Conservation (phyloP, 2,113 vertebrate genomes). For the Xiphophorus couchianus region DNA sequence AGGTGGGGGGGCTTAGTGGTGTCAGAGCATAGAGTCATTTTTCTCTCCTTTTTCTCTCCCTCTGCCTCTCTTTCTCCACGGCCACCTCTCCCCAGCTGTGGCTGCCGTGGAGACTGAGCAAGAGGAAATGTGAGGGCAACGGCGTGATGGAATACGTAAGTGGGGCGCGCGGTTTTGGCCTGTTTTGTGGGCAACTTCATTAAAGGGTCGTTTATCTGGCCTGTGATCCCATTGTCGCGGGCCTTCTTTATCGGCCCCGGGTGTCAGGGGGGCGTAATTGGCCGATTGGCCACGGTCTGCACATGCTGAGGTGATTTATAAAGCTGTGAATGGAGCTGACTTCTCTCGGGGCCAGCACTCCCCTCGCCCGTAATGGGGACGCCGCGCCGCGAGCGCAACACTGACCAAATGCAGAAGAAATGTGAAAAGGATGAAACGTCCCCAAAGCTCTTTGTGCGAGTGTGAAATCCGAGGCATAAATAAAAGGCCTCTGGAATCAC, state of each 20-base stretch:
- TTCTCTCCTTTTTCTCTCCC: slow-evolving; percentile 83
- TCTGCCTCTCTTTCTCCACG: slow-evolving; percentile 66
- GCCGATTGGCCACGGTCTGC: slow-evolving; percentile 98
- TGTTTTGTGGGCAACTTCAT: slow-evolving; percentile 99
- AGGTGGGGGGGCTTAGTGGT: slow-evolving; percentile 87
- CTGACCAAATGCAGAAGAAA: slow-evolving; percentile 94
- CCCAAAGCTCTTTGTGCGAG: slow-evolving; percentile 93
- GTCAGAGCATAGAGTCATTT: slow-evolving; percentile 92
- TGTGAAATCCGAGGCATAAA: slow-evolving; percentile 88
- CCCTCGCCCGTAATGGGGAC: slow-evolving; percentile 64
- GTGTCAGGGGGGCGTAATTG: slow-evolving; percentile 91
- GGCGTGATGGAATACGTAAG: slow-evolving; percentile 99
- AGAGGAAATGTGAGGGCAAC: slow-evolving; percentile 99
- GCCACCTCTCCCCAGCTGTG: slow-evolving; percentile 91
- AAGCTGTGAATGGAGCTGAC: slow-evolving; percentile 98
- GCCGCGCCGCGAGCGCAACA: slow-evolving; percentile 72
- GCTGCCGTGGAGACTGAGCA: slow-evolving; percentile 92
- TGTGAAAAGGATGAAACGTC: slow-evolving; percentile 98
- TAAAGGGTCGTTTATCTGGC: slow-evolving; percentile 99
- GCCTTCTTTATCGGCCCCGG: slow-evolving; percentile 97
- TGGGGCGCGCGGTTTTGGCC: slow-evolving; percentile 92
- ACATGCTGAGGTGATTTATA: slow-evolving; percentile 99
- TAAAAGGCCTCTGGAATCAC: slow-evolving; percentile 74
- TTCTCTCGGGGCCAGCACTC: slow-evolving; percentile 74
- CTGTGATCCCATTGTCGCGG: slow-evolving; percentile 98